phyloP scores from a whole-genome alignment of 2,888 invertebrate genomes.

The Neocrepidodera transversa region DNA sequence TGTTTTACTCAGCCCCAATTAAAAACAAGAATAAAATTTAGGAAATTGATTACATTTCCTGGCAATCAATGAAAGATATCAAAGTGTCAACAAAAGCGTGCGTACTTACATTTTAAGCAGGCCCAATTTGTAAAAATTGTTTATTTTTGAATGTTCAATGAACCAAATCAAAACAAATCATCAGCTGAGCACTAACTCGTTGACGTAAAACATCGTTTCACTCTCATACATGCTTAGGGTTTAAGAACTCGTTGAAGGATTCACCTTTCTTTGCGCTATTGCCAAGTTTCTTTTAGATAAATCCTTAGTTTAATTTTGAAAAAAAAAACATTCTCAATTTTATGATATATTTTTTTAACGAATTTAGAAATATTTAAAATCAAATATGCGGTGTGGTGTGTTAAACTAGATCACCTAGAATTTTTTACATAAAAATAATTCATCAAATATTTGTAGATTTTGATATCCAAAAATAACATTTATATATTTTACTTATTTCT shows the following conservation, averaged over 20 bases:
- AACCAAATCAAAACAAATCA: background rate
- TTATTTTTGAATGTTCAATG: background rate
- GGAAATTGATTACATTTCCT: background rate
- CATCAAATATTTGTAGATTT: too few species aligned
- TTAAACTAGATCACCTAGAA: too few species aligned
- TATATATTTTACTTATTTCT: too few species aligned
- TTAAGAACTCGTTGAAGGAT: background rate
- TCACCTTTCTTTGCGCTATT: conserved; percentile 1
- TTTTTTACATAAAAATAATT: too few species aligned
- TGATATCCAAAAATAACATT: too few species aligned
- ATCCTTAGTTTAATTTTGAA: too few species aligned
- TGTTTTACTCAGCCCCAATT: background rate
- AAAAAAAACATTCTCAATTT: too few species aligned
- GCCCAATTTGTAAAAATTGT: background rate
- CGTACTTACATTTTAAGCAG: background rate
- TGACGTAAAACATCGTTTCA: background rate
- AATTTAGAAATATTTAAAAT: too few species aligned
- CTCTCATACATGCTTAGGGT: background rate
- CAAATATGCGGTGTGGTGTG: too few species aligned
- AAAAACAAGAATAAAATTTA: background rate
- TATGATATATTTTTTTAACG: too few species aligned
- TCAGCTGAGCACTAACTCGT: background rate
- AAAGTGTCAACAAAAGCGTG: background rate
- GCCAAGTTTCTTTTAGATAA: background rate
- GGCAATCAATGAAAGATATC: background rate